These are phyloP conservation scores for Lonchura striata DNA, from an alignment of 2,113 vertebrate genomes.

Conservation along the genomic window DNA sequence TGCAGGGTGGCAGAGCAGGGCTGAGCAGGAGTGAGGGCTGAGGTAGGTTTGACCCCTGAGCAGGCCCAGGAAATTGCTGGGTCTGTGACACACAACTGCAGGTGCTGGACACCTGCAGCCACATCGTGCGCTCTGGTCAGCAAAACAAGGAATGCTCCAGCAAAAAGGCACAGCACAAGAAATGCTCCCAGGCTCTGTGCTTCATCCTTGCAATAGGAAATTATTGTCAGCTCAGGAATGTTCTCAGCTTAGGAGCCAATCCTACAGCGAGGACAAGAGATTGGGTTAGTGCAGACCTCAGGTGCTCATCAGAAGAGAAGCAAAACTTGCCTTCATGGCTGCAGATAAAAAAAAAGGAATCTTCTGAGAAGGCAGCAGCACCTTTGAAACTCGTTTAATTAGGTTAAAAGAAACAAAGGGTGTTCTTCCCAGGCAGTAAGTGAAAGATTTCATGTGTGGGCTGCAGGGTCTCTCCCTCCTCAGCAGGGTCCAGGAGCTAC, in stretches of 20 bases:
- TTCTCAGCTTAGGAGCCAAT: neutral
- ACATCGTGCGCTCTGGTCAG: neutral
- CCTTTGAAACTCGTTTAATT: neutral
- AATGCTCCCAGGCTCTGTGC: neutral
- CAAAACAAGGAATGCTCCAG: neutral
- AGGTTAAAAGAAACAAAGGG: neutral
- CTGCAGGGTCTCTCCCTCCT: neutral
- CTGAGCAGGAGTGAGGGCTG: neutral
- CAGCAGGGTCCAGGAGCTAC: neutral
- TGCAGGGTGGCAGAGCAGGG: neutral
- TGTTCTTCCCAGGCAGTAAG: neutral
- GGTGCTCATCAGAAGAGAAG: neutral
- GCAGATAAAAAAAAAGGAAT: neutral
- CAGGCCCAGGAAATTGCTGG: neutral
- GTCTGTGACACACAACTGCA: neutral
- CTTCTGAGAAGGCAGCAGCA: neutral
- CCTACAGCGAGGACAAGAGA: neutral
- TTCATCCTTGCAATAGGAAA: neutral
- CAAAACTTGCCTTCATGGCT: neutral
- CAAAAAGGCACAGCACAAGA: neutral
- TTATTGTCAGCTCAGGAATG: neutral
- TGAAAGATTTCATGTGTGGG: neutral
- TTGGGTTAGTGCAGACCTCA: neutral
- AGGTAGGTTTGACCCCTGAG: neutral
- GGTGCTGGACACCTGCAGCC: neutral